Percentiles rank a stretch among this genome's conserved stretches.
These are phyloP conservation scores for Darevskia mixta DNA, from an alignment of 2,797 vertebrate genomes.

Conservation along the genomic window DNA sequence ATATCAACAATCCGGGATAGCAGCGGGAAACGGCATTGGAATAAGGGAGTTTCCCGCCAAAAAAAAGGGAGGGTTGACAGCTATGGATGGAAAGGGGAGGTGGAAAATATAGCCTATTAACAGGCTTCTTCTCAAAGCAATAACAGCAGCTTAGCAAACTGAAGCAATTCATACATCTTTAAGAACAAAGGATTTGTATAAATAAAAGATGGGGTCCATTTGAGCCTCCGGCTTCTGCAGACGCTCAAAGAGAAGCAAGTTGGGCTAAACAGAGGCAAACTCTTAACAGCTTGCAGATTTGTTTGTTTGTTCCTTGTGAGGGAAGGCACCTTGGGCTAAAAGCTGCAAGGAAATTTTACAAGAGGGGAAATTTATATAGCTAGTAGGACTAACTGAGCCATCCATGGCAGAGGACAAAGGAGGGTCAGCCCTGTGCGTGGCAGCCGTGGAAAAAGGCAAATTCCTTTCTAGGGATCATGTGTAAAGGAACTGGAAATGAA, in stretches of 20 bases:
- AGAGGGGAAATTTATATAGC: neutral
- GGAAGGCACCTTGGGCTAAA: no score
- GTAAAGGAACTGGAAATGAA: no score
- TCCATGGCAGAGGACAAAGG: neutral
- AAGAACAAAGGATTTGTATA: neutral
- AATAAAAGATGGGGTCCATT: constrained; percentile 20
- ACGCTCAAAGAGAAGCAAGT: neutral
- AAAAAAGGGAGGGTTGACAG: no score
- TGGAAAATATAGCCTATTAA: neutral
- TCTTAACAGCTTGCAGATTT: neutral
- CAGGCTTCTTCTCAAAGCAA: neutral
- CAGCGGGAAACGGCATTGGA: no score
- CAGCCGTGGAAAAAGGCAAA: no score
- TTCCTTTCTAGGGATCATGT: no score
- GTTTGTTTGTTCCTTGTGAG: neutral
- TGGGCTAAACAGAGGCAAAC: neutral
- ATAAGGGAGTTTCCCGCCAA: no score
- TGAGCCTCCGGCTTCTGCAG: neutral
- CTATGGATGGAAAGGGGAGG: no score
- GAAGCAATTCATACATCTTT: neutral
- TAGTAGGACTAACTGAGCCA: neutral
- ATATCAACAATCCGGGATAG: no score
- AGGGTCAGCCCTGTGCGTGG: no score
- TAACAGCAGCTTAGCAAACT: neutral
- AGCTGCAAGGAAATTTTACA: neutral